Evolutionary conservation across 2,797 vertebrate genomes (phyloP).

Genomic region (Bradypodion ventrale): DNA sequence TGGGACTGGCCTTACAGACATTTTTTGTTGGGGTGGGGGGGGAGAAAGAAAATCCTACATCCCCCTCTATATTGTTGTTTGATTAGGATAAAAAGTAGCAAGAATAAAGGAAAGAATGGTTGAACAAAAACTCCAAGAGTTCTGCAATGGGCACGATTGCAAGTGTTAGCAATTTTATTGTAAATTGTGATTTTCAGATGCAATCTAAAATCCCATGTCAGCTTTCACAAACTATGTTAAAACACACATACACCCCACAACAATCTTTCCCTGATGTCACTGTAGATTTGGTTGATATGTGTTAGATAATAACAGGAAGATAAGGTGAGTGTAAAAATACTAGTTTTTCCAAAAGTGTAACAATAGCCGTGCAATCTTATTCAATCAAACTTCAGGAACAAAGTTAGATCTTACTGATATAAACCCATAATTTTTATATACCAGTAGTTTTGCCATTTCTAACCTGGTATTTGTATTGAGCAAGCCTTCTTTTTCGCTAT

Average conservation of each 20-base stretch:
- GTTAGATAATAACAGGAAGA: not conserved
- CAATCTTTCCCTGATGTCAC: not conserved
- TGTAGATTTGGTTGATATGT: not conserved
- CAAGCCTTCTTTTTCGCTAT: not conserved
- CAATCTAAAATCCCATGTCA: conserved; percentile 4
- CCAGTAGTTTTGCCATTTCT: not conserved
- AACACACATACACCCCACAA: not conserved
- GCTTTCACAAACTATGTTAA: not conserved
- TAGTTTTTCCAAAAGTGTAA: not conserved
- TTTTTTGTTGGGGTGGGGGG: not conserved
- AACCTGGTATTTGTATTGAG: not conserved
- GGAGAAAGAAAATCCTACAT: not conserved
- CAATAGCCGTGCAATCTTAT: not conserved
- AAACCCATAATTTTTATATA: not conserved
- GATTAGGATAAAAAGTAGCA: not conserved
- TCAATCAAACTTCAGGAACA: not conserved
- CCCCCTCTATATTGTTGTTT: not conserved
- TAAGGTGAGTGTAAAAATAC: not conserved
- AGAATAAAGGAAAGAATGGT: conserved; percentile 8
- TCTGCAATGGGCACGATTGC: not conserved
- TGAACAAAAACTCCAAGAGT: not conserved
- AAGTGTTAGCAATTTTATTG: conserved; percentile 3
- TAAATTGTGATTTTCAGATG: conserved; percentile 10
- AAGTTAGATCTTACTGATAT: not conserved
- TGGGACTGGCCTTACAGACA: not conserved